Evolutionary conservation across 2,797 vertebrate genomes (phyloP).

Genomic region (Girardinus metallicus): DNA sequence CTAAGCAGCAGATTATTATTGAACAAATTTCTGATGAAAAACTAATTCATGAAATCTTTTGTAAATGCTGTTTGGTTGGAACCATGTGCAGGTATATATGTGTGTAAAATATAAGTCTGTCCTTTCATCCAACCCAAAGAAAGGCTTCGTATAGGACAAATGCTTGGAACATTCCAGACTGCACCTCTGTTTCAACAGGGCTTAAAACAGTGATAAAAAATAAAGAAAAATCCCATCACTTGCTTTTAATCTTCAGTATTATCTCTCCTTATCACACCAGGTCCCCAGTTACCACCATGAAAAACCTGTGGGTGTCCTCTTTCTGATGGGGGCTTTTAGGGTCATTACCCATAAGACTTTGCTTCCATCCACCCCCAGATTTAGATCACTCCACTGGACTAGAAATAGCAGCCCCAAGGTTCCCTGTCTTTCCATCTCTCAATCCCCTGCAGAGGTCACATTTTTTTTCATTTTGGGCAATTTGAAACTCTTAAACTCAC

Average conservation of each 20-base stretch:
- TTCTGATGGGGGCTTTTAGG: constrained; percentile 49
- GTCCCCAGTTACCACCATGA: constrained; percentile 6
- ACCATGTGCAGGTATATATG: neutral
- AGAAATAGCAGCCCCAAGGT: constrained; percentile 47
- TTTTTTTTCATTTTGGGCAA: constrained; percentile 73
- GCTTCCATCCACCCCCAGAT: constrained; percentile 39
- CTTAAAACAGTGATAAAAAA: neutral
- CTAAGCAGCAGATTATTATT: neutral
- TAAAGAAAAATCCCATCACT: neutral
- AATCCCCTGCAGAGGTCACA: constrained; percentile 61
- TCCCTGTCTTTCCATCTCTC: constrained; percentile 47
- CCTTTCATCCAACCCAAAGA: neutral
- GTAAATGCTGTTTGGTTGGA: neutral
- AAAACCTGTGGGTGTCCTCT: constrained; percentile 23
- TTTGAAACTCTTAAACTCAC: constrained; percentile 68
- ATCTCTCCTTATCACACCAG: constrained; percentile 15
- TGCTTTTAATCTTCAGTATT: constrained; percentile 17
- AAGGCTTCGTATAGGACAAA: neutral
- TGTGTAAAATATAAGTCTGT: neutral
- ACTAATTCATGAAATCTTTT: neutral
- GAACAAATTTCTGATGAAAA: constrained; percentile 10
- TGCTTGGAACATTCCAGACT: neutral
- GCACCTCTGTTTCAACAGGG: neutral
- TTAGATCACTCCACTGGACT: constrained; percentile 52
- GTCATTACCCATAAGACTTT: constrained; percentile 60